These are phyloP conservation scores for Luscinia luscinia DNA, from an alignment of 2,797 vertebrate genomes.

Conservation along the genomic window DNA sequence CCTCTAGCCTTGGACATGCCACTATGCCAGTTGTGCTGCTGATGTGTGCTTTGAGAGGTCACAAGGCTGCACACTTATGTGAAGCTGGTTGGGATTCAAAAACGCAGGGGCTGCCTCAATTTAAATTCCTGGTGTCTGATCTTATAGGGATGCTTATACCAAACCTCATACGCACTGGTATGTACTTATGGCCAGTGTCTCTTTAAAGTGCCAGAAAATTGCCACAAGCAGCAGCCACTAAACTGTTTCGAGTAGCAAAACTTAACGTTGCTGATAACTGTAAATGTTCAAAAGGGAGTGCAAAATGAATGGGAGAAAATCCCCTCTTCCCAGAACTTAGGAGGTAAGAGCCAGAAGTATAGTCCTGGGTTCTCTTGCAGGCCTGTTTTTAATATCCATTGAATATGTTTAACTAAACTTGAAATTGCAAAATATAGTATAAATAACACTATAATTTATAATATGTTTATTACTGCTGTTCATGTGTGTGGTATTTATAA, in stretches of 20 bases:
- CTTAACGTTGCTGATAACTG: not conserved
- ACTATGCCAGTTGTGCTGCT: not conserved
- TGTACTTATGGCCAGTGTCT: not conserved
- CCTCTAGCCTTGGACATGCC: not conserved
- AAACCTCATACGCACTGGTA: not conserved
- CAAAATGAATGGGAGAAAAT: not conserved
- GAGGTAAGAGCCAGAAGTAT: not conserved
- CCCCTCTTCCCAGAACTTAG: not conserved
- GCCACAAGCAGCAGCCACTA: not conserved
- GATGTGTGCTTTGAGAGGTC: not conserved
- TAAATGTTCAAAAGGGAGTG: not conserved
- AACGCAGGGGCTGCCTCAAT: not conserved
- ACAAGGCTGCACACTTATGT: not conserved
- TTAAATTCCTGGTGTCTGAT: not conserved
- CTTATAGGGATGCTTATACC: not conserved
- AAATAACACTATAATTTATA: not conserved
- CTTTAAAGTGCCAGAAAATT: not conserved
- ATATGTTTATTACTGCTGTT: not conserved
- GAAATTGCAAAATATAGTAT: not conserved
- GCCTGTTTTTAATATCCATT: not conserved
- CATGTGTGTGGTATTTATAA: not conserved
- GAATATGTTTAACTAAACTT: not conserved
- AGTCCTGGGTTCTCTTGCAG: not conserved
- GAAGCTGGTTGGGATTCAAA: not conserved
- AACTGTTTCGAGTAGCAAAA: not conserved